Base-by-base conservation (phyloP, 2,113 vertebrate genomes). In the Microtus oregoni region DNA sequence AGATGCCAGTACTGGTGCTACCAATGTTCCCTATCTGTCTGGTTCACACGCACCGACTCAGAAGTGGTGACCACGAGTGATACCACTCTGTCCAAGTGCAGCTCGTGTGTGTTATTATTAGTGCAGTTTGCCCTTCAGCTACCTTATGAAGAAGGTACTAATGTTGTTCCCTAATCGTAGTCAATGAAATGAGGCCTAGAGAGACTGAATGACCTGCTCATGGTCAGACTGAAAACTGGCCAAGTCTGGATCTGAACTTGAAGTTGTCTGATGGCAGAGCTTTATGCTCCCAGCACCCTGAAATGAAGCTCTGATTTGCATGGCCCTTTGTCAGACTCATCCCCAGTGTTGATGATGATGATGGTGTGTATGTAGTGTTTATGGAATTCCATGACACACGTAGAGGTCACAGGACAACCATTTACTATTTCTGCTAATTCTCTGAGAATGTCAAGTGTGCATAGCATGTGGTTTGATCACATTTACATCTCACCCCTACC, bases 241-340 rank as follows among this genome's bases (percentile, higher is more conserved):
- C 15, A 30, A 26, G 76, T 22, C 41, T 81, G 67, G 41, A 81
- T 92, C 79, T 63, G 47, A 93, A n/a, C 83, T n/a, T 4, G 17
- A 50, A 78, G 87, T 6, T 3, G 26, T 35, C 35, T 22, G n/a
- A 55, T 9, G 50, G 32, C 30, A 38, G 67, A 41, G 15, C 12
- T 22, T 82, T 24, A 11, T 0, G 0, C 30, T 72, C 30, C 22
- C 7, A 35, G 13, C 32, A 47, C 2, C 32, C 70, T 35, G 10
- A 4, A 47, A 3, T 5, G 70, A 68, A n/a, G 30, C 1, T 47
- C 26, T 0, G 0, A 28, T 38, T 38, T 44, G 47, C 24, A 0
- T 2, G 13, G 1, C 22, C 17, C 7, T 35, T 7, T 13, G 50
- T 47, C 1, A 20, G 82, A 38, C 17, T 5, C 38, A 20, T 61